phyloP scores from a whole-genome alignment of 2,888 invertebrate genomes.

The Dolichopus griseipennis region DNA sequence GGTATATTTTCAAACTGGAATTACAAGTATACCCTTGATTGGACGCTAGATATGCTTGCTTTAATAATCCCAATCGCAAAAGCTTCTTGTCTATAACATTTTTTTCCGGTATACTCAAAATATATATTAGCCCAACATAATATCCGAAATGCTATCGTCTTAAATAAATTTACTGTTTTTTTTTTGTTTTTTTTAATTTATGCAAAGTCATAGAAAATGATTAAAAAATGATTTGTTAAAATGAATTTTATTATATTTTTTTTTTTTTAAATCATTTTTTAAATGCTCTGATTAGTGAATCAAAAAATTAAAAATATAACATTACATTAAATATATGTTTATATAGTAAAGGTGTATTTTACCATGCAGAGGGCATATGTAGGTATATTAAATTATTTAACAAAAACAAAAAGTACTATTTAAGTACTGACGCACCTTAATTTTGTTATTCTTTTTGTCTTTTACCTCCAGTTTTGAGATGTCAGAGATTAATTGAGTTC shows the following conservation, averaged over 20 bases:
- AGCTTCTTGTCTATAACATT: no score
- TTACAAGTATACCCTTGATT: no score
- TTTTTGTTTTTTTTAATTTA: background rate
- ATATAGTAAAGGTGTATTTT: background rate
- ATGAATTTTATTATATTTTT: background rate
- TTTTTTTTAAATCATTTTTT: background rate
- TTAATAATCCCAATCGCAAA: no score
- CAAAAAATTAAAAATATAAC: background rate
- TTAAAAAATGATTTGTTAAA: slow-evolving; percentile 6
- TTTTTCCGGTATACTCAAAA: no score
- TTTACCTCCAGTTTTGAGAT: background rate
- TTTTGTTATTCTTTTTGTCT: background rate
- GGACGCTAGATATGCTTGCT: no score
- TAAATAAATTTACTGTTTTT: no score
- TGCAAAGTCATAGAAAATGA: slow-evolving; percentile 4
- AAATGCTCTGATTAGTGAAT: slow-evolving; percentile 6
- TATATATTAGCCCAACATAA: no score
- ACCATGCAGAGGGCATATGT: background rate
- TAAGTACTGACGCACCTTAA: background rate
- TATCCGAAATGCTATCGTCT: no score
- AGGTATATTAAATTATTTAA: no score
- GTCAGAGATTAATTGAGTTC: slow-evolving; percentile 1
- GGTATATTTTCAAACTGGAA: no score
- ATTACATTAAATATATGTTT: background rate
- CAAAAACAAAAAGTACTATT: background rate